Percentiles rank a stretch among this genome's conserved stretches.
These are phyloP conservation scores for Sarcophilus harrisii DNA, from an alignment of 2,797 vertebrate genomes.

Conservation along the genomic window DNA sequence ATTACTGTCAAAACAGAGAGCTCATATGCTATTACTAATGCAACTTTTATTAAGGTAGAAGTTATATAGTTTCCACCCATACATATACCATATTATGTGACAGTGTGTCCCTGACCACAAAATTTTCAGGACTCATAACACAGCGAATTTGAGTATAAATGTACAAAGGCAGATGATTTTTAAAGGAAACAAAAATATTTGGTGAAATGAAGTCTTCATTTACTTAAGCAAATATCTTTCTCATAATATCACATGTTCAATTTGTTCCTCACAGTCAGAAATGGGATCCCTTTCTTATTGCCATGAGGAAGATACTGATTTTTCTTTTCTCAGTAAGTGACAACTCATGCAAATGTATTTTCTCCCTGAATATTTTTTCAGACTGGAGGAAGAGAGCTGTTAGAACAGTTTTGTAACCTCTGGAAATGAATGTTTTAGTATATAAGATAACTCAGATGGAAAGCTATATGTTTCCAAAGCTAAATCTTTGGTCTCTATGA, in stretches of 20 bases:
- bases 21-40: conserved; percentile 78
- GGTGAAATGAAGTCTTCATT: conserved; percentile 61
- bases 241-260: neutral
- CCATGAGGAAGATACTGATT: neutral
- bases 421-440: neutral
- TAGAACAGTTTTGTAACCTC: conserved; percentile 25
- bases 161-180: conserved; percentile 62
- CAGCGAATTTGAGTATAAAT: conserved; percentile 57
- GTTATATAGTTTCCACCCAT: conserved; percentile 69
- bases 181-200: conserved; percentile 65
- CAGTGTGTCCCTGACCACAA: conserved; percentile 67
- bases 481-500: neutral
- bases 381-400: neutral
- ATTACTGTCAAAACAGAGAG: conserved; percentile 53
- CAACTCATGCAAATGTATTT: neutral
- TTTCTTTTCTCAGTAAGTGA: neutral
- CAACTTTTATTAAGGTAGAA: conserved; percentile 73
- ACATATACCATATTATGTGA: conserved; percentile 74
- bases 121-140: conserved; percentile 69
- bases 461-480: neutral
- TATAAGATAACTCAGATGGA: conserved; percentile 25
- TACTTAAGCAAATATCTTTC: conserved; percentile 54
- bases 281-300: neutral
- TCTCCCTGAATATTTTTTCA: conserved; percentile 22
- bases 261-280: conserved; percentile 10